Conservation (phyloP, 2,113 vertebrate genomes). For the Microcebus lehilahytsara region DNA sequence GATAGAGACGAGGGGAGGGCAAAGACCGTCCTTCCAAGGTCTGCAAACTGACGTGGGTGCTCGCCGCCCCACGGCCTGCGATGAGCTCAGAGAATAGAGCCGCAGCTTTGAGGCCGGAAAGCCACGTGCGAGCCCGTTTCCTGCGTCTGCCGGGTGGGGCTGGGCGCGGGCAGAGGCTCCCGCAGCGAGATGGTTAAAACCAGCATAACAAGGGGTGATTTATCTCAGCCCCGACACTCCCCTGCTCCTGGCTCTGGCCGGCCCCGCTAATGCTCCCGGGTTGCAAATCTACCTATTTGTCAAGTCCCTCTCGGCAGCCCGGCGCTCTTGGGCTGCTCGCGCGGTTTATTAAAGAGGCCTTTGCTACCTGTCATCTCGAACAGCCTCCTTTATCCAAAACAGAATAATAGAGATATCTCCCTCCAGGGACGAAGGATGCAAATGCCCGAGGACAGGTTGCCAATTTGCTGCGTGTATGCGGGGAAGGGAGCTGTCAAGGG, state of each 20-base stretch:
- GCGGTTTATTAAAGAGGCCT: conserved; percentile 94
- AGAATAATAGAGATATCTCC: conserved; percentile 92
- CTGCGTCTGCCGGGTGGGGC: neutral
- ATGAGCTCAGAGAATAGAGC: conserved; percentile 3
- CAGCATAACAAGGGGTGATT: conserved; percentile 88
- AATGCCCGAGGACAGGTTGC: conserved; percentile 93
- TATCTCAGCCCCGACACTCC: conserved; percentile 79
- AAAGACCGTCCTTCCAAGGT: neutral
- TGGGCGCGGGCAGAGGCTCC: conserved; percentile 44
- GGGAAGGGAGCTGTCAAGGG: conserved; percentile 88
- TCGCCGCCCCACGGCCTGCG: rapidly evolving
- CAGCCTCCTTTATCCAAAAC: conserved; percentile 93
- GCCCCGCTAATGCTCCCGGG: conserved; percentile 83
- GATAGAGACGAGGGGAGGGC: neutral
- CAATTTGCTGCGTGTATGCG: conserved; percentile 91
- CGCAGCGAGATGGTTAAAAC: conserved; percentile 85
- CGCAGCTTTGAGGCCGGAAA: neutral
- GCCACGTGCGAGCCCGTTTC: neutral
- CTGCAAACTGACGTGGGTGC: neutral
- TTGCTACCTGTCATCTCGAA: conserved; percentile 94
- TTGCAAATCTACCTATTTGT: conserved; percentile 90
- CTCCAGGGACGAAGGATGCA: conserved; percentile 94
- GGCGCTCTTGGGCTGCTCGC: conserved; percentile 84
- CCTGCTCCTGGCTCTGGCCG: conserved; percentile 65
- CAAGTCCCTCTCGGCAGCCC: conserved; percentile 86